Base-by-base conservation (phyloP, 2,888 invertebrate species). In the Cephus sareptanus region DNA sequence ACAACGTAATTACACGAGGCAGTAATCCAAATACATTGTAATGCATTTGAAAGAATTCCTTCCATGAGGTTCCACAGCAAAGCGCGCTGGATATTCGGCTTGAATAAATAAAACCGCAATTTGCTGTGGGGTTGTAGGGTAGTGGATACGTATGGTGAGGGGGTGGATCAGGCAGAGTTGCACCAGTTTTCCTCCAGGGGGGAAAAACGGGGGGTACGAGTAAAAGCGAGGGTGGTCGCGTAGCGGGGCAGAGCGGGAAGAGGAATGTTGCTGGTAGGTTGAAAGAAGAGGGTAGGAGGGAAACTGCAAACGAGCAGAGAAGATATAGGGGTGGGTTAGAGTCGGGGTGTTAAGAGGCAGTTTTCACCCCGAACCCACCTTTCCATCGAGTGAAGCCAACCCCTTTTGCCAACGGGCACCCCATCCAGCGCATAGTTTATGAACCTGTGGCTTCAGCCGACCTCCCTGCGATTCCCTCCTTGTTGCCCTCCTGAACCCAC, bases 391-490 rank as follows among this genome's bases (percentile, higher is more conserved):
- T 56, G 40, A 77, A 77, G 81, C 79, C 80, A 79, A 81, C 81
- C 81, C 81, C 80, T 83, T 82, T 79, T 80, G 80, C 80, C 82
- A 80, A 81, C 83, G 81, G 82, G 82, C 81, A 81, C 82, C 80
- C 81, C 81, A 73, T 79, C 82, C 79, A 77, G 81, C 84, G 84
- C 85, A 83, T 86, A 87, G 86, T 87, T 87, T 86, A 87, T 87
- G 86, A 87, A 87, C 86, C 87, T 87, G 87, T 87, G 85, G 87
- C 87, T 87, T 86, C 85, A 81, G 79, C 83, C 73, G 76, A 71
- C 71, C 71, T 33, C 71, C 33, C 30, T 71, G 33, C 71, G 31
- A 33, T 71, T 34, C 33, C 13, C 71, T 71, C 33, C 40, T 56
- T 56, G 40, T 56, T 56, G 40, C 40, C 40, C 40, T 23, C 9